phyloP scores from a whole-genome alignment of 2,888 invertebrate genomes.

The Synanthedon tipuliformis region DNA sequence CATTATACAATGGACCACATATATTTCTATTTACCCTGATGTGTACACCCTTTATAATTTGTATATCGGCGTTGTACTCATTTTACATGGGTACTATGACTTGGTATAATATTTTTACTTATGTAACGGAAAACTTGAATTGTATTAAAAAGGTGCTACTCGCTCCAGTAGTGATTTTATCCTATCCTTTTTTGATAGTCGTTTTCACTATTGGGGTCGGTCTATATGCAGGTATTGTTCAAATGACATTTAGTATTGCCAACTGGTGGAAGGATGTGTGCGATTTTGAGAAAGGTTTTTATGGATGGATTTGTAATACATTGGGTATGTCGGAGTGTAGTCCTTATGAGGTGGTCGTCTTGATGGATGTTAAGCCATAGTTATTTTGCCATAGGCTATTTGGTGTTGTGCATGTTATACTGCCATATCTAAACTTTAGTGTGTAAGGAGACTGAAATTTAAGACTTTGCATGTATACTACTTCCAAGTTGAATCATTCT shows the following conservation, averaged over 20 bases:
- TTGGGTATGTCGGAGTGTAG: constrained; percentile 78
- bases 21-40: constrained; percentile 73
- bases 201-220: constrained; percentile 75
- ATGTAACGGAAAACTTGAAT: constrained; percentile 75
- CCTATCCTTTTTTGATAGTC: constrained; percentile 77
- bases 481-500: no score
- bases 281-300: constrained; percentile 83
- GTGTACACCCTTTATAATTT: constrained; percentile 75
- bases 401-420: constrained; percentile 1
- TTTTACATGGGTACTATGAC: constrained; percentile 81
- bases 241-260: constrained; percentile 75
- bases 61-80: constrained; percentile 74
- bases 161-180: constrained; percentile 75
- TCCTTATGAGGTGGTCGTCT: constrained; percentile 78
- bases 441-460: constrained; percentile 1
- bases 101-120: constrained; percentile 81
- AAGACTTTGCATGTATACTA: neutral
- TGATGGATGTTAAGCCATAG: constrained; percentile 68
- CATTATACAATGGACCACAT: constrained; percentile 73
- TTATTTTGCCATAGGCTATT: constrained; percentile 4
- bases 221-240: constrained; percentile 74
- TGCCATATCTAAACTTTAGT: constrained; percentile 7
- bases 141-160: constrained; percentile 73
- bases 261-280: constrained; percentile 79
- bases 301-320: constrained; percentile 79